Evolutionary conservation across 2,888 invertebrate species (phyloP), one percentile per base, ranked within the genome.

Genomic region (Harmothoe impar): DNA sequence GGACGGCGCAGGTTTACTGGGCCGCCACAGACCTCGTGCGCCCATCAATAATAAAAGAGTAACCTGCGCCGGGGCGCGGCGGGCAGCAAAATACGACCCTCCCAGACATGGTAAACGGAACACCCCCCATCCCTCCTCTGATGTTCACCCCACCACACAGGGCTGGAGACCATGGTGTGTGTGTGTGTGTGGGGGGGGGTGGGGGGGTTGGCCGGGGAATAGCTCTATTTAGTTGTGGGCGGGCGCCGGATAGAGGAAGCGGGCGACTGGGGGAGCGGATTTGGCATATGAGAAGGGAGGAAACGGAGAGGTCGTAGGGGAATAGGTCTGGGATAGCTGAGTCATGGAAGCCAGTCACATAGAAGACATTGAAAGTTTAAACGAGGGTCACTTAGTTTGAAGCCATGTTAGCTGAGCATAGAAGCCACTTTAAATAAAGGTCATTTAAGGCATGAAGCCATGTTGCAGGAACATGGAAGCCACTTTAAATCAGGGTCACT

Each of bases 11-110:
- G 72, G 72, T 72, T 72, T 72, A 72, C n/a, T 72, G 17, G 72
- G 20, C 31, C 5, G 72, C 72, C 72, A 72, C 15, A 72, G 72
- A 3, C 72, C 25, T 72, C 72, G 72, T 72, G 5, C 5, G 72
- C 15, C 72, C 72, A 72, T 72, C 72, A 72, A 72, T 72, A 72
- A 72, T 72, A 72, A 72, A 72, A 25, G 31, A 72, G 72, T 29
- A 29, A 72, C 29, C 72, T 25, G 5, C 29, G 72, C 72, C 29
- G 29, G 3, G 72, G 72, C 1, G 31, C 29, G 7, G 29, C 7
- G 29, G 29, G 25, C 31, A 29, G 72, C n/a, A 72, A 72, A 29
- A 72, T 72, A 25, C 31, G 72, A 29, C 29, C 25, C 72, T 72
- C 72, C 29, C 29, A 25, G 72, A 72, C 72, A 72, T 62, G 62